Evolutionary conservation across 2,888 invertebrate species (phyloP), one percentile per base, ranked within the genome.

Genomic region (Coelopa pilipes): DNA sequence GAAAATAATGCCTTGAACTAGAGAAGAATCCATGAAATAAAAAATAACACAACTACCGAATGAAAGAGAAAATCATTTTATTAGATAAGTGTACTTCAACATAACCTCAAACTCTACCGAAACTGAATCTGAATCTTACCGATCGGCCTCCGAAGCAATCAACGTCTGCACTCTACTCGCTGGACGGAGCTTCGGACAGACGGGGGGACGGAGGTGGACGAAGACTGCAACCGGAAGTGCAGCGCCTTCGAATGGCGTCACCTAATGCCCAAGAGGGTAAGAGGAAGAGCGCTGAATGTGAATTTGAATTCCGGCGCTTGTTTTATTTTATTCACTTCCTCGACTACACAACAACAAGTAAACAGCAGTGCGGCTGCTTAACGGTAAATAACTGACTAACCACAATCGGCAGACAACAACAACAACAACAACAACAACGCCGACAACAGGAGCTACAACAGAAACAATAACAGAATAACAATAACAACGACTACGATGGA

Each of bases 281-380:
- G 34, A 34, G n/a, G n/a, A 67, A 50, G 62, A 53, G 53, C n/a
- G 53, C 55, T 67, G n/a, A 67, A 67, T 67, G 67, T 67, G 67
- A 50, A 53, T 53, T 67, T 67, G 53, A 67, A 50, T 67, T 67
- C 67, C 67, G 67, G 55, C 45, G 67, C 53, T 67, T 24, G 53
- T 67, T 45, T 67, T 67, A 67, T 67, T 53, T 67, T 55, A 53
- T 53, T 53, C 67, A 45, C 67, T 67, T 67, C 55, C 55, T 55
- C 34, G 13, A 24, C 17, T 11, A 17, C 19, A 49, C 17, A 66
- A 66, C 66, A 66, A 66, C 50, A 57, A 19, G 46, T 19, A 24
- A 57, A 57, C 17, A 17, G 21, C 19, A 21, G 47, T n/a, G 55
- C 17, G 21, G 55, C 53, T 55, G 45, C 21, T 65, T 47, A 65